These are phyloP conservation scores for Equus quagga DNA, from an alignment of 2,113 vertebrate genomes.

Conservation along the genomic window DNA sequence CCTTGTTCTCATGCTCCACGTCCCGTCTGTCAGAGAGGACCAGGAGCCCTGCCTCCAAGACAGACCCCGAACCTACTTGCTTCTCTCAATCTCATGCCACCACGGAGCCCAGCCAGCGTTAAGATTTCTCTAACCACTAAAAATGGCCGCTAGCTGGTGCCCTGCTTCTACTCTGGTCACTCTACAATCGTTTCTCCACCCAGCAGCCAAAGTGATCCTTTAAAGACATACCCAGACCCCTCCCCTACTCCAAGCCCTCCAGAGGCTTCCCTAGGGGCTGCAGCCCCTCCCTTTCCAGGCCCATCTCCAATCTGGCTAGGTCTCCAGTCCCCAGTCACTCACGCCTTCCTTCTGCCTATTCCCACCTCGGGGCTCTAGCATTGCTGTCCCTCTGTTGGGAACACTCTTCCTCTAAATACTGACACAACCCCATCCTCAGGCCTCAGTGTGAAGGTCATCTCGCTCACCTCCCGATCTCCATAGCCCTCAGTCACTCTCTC, in stretches of 20 bases:
- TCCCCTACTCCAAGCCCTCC: not conserved
- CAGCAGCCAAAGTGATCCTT: not conserved
- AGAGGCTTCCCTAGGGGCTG: not conserved
- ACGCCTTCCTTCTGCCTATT: not conserved
- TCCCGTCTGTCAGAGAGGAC: accelerated
- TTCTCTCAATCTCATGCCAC: not conserved
- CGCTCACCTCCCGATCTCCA: not conserved
- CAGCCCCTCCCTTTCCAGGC: accelerated
- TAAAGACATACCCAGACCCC: not conserved
- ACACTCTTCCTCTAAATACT: not conserved
- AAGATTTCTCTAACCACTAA: not conserved
- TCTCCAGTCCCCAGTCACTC: not conserved
- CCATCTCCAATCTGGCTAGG: not conserved
- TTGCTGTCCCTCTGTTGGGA: not conserved
- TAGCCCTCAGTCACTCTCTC: not conserved
- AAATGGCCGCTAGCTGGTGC: not conserved
- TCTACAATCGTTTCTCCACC: not conserved
- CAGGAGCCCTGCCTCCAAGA: not conserved
- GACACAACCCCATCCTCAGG: not conserved
- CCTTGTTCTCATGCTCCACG: not conserved
- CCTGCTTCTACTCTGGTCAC: not conserved
- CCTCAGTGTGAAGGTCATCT: not conserved
- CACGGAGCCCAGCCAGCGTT: not conserved
- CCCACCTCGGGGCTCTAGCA: not conserved
- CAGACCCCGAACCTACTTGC: not conserved